Evolutionary conservation across 2,888 invertebrate genomes (phyloP).

Genomic region (Itoplectis maculator): DNA sequence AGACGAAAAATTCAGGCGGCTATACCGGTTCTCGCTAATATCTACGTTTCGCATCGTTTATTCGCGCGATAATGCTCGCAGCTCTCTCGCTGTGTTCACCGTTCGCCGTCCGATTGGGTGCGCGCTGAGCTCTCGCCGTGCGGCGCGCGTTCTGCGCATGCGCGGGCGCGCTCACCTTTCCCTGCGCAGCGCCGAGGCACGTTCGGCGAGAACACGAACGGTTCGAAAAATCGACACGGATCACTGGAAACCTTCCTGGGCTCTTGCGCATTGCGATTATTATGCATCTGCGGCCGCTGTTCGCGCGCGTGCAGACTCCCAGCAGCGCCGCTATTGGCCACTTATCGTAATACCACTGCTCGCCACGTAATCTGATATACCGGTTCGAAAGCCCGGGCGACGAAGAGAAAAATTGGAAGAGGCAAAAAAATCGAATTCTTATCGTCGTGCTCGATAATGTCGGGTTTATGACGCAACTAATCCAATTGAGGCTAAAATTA

Average conservation of each 20-base stretch:
- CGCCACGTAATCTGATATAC: slow-evolving; percentile 18
- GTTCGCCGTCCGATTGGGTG: no score
- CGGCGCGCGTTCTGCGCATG: no score
- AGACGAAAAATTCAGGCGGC: neutral
- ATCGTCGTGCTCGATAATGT: slow-evolving; percentile 19
- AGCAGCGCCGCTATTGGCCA: slow-evolving; percentile 15
- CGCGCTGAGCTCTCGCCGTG: no score
- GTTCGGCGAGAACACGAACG: slow-evolving; percentile 52
- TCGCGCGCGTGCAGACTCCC: neutral
- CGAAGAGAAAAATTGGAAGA: slow-evolving; percentile 21
- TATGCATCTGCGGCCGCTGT: slow-evolving; percentile 19
- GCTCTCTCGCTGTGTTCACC: neutral
- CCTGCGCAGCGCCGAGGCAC: slow-evolving; percentile 6
- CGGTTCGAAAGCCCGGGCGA: slow-evolving; percentile 46
- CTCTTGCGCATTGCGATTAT: slow-evolving; percentile 33
- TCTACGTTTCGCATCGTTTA: slow-evolving; percentile 62
- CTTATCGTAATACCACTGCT: slow-evolving; percentile 54
- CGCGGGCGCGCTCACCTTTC: slow-evolving; percentile 49
- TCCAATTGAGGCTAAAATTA: slow-evolving; percentile 37
- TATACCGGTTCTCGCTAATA: slow-evolving; percentile 57
- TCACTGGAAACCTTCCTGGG: slow-evolving; percentile 55
- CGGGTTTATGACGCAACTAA: slow-evolving; percentile 31
- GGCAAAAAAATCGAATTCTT: slow-evolving; percentile 7
- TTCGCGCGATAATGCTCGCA: slow-evolving; percentile 48
- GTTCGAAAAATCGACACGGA: slow-evolving; percentile 56